These are phyloP conservation scores for Nyctereutes procyonoides DNA, from an alignment of 2,113 vertebrate genomes.

Conservation along the genomic window DNA sequence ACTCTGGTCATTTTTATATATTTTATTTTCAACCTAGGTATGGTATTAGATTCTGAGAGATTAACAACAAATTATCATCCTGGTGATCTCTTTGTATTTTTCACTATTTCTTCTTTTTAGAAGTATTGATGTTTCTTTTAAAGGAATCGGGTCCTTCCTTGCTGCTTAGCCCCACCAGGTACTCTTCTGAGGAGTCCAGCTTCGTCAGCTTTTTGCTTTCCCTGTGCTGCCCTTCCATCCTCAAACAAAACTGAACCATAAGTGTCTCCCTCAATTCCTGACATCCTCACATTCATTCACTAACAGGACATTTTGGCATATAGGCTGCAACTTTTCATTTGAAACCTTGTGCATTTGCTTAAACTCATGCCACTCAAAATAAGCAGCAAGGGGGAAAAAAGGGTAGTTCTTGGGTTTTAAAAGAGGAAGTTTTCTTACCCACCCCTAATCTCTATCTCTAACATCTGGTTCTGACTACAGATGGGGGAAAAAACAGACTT, in stretches of 20 bases:
- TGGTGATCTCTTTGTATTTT: conserved; percentile 17
- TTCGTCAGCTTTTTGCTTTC: neutral
- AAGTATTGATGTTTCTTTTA: neutral
- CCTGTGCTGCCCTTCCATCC: neutral
- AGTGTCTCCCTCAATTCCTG: neutral
- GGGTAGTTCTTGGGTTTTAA: conserved; percentile 58
- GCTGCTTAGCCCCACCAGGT: neutral
- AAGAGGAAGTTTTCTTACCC: conserved; percentile 71
- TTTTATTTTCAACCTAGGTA: neutral
- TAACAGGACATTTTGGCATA: neutral
- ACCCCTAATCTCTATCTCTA: conserved; percentile 15
- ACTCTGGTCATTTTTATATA: neutral
- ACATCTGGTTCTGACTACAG: conserved; percentile 70
- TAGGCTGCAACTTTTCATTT: conserved; percentile 42
- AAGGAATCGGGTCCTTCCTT: neutral
- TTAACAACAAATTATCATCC: neutral
- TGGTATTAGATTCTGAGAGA: neutral
- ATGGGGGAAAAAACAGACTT: neutral
- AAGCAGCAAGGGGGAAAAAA: neutral
- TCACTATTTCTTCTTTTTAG: neutral
- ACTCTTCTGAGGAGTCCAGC: neutral
- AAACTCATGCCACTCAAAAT: conserved; percentile 46
- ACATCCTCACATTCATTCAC: no score
- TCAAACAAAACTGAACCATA: neutral
- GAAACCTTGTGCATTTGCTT: conserved; percentile 64